Percentiles rank a stretch among this genome's conserved stretches.
These are phyloP conservation scores for Amyelois transitella DNA, from an alignment of 1,140 invertebrate genomes.

Conservation along the genomic window DNA sequence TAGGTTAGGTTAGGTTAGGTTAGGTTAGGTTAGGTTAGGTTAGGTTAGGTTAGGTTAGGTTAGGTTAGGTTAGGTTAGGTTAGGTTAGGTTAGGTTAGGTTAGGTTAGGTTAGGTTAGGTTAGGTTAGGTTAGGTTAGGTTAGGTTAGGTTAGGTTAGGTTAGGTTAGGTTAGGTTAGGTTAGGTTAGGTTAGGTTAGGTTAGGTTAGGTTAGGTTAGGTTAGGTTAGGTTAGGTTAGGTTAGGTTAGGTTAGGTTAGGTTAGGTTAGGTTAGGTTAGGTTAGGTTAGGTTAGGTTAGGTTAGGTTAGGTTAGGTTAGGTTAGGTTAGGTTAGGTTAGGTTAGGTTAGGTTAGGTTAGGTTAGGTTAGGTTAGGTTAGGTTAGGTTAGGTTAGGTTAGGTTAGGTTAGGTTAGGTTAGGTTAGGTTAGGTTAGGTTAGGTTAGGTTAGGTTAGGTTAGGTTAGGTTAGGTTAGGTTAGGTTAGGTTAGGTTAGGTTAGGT, in stretches of 20 bases:
- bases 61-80: slow-evolving; percentile 21
- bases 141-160: slow-evolving; percentile 22
- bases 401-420: slow-evolving; percentile 31
- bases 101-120: slow-evolving; percentile 19
- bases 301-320: slow-evolving; percentile 22
- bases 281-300: slow-evolving; percentile 24
- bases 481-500: slow-evolving; percentile 27
- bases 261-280: slow-evolving; percentile 21
- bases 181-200: slow-evolving; percentile 17
- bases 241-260: slow-evolving; percentile 25
- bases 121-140: slow-evolving; percentile 20
- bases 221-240: slow-evolving; percentile 26
- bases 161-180: slow-evolving; percentile 25
- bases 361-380: slow-evolving; percentile 35
- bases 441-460: slow-evolving; percentile 23
- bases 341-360: slow-evolving; percentile 26
- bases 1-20: slow-evolving; percentile 23
- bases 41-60: slow-evolving; percentile 22
- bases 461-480: slow-evolving; percentile 27
- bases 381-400: slow-evolving; percentile 35
- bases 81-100: slow-evolving; percentile 15
- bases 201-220: slow-evolving; percentile 27
- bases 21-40: slow-evolving; percentile 16
- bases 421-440: slow-evolving; percentile 31
- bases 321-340: slow-evolving; percentile 21